These are phyloP conservation scores for Pammene aurita DNA, from an alignment of 2,888 invertebrate species.

Conservation along the genomic window DNA sequence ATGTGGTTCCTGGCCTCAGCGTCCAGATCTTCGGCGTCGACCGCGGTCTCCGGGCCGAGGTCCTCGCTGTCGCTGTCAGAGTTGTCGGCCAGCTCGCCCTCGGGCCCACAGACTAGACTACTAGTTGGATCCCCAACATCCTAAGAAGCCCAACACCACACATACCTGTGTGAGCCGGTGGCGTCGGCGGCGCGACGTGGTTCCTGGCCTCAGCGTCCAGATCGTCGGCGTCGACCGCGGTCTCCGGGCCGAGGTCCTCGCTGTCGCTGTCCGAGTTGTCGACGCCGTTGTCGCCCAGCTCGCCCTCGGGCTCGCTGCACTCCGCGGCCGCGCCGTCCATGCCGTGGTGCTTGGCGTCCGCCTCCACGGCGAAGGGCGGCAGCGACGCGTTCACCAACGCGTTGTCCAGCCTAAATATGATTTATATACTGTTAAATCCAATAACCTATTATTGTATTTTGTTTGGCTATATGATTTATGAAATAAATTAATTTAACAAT, in stretches of 20 bases:
- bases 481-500: neutral
- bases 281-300: constrained; percentile 65
- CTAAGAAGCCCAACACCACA: too few relatives aligned
- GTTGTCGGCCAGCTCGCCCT: constrained; percentile 58
- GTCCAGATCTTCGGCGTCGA: constrained; percentile 86
- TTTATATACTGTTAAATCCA: neutral
- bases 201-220: constrained; percentile 72
- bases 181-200: constrained; percentile 64
- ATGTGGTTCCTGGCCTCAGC: constrained; percentile 54
- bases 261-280: constrained; percentile 83
- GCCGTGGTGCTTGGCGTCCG: constrained; percentile 67
- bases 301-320: constrained; percentile 57
- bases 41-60: constrained; percentile 90
- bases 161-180: constrained; percentile 84
- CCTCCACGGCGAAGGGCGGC: constrained; percentile 75
- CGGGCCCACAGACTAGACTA: too few relatives aligned
- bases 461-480: too few relatives aligned
- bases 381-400: constrained; percentile 77
- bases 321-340: constrained; percentile 65
- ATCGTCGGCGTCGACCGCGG: constrained; percentile 87
- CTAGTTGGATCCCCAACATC: too few relatives aligned
- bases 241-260: constrained; percentile 89
- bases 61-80: constrained; percentile 85
- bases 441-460: too few relatives aligned
- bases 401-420: constrained; percentile 72